These are phyloP conservation scores for Kuschelorhynchus macadamiae DNA, from an alignment of 2,888 invertebrate genomes.

Conservation along the genomic window DNA sequence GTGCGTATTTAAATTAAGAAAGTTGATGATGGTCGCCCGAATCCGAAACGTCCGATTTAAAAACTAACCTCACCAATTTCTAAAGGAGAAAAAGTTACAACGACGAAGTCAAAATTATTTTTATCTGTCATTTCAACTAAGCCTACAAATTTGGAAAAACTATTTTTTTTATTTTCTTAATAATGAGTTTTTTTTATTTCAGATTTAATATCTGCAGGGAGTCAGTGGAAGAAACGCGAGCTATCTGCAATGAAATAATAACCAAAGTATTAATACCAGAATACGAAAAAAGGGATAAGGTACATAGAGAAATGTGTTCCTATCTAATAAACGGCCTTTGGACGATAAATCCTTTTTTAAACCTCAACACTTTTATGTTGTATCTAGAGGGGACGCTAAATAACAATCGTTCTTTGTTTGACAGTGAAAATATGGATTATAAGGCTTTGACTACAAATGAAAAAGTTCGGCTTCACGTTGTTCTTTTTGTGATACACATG, in stretches of 20 bases:
- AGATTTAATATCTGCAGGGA: conserved; percentile 81
- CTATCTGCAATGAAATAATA: conserved; percentile 73
- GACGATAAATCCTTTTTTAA: conserved; percentile 76
- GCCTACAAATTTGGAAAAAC: too few relatives aligned
- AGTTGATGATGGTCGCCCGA: too few relatives aligned
- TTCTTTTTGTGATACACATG: conserved; percentile 46
- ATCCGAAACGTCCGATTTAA: too few relatives aligned
- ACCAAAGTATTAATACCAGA: conserved; percentile 76
- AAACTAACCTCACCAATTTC: too few relatives aligned
- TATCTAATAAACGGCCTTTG: conserved; percentile 79
- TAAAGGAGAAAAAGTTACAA: too few relatives aligned
- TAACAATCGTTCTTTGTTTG: conserved; percentile 29
- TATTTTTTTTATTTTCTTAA: too few relatives aligned
- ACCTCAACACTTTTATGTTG: conserved; percentile 73
- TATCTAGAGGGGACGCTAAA: conserved; percentile 56
- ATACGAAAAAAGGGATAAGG: conserved; percentile 72
- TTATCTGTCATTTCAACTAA: too few relatives aligned
- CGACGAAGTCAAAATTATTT: too few relatives aligned
- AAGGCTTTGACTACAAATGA: conserved; percentile 42
- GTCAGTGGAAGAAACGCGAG: conserved; percentile 75
- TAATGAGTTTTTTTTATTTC: too few relatives aligned
- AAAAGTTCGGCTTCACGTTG: conserved; percentile 44
- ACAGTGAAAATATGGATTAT: conserved; percentile 46
- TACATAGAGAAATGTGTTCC: conserved; percentile 76
- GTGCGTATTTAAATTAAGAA: too few relatives aligned